Percentiles rank a stretch among this genome's conserved stretches.
These are phyloP conservation scores for Drosophila koepferae DNA, from an alignment of 2,888 invertebrate genomes.

Conservation along the genomic window DNA sequence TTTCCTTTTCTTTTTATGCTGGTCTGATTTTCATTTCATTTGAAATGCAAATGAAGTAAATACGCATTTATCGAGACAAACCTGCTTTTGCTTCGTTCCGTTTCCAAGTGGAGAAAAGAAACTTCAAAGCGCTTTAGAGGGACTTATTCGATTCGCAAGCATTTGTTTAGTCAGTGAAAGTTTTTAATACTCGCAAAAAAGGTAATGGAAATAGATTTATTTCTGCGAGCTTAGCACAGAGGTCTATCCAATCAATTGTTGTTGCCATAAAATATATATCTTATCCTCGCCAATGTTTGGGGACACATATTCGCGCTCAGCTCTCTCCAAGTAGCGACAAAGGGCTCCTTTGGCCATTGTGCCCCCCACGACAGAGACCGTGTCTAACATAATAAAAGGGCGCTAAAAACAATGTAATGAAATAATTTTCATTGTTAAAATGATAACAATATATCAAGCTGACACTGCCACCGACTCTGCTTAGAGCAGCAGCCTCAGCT, in stretches of 20 bases:
- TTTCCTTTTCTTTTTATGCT: conserved; percentile 72
- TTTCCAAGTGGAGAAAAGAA: conserved; percentile 25
- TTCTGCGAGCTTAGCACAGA: neutral
- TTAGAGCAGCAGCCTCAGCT: conserved; percentile 38
- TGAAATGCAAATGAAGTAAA: conserved; percentile 78
- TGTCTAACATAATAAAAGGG: conserved; percentile 74
- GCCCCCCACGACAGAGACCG: conserved; percentile 16
- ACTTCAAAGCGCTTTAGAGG: conserved; percentile 67
- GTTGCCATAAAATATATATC: neutral
- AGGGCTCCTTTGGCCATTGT: conserved; percentile 18
- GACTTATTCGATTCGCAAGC: conserved; percentile 50
- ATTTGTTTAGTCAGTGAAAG: conserved; percentile 63
- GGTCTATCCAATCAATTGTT: neutral
- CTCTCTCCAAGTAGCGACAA: conserved; percentile 13
- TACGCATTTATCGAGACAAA: conserved; percentile 45
- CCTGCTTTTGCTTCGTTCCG: conserved; percentile 2
- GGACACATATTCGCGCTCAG: neutral
- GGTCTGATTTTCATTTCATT: conserved; percentile 76
- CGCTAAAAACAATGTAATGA: conserved; percentile 82
- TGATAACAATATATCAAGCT: conserved; percentile 84
- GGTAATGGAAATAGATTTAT: conserved; percentile 5
- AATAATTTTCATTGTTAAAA: conserved; percentile 83
- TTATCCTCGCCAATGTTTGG: neutral
- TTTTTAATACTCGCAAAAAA: conserved; percentile 60
- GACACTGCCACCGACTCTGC: conserved; percentile 67